phyloP scores from a whole-genome alignment of 2,888 invertebrate genomes.

The Aethes cnicana region DNA sequence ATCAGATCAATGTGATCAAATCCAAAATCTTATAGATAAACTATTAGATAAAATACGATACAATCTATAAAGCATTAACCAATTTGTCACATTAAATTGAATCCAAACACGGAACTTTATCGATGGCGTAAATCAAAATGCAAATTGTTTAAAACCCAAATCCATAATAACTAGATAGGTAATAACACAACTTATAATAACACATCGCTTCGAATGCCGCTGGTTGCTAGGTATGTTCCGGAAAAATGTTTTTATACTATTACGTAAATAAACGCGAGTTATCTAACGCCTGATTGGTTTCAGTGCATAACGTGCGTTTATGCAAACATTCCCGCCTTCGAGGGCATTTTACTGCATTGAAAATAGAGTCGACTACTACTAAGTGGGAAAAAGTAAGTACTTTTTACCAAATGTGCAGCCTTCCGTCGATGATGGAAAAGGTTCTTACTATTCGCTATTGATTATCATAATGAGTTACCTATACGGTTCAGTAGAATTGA shows the following conservation, averaged over 20 bases:
- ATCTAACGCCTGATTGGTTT: constrained; percentile 15
- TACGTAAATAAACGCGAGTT: constrained; percentile 22
- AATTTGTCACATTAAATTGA: constrained; percentile 29
- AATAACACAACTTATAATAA: no score
- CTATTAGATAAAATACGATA: constrained; percentile 6
- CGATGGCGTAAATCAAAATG: constrained; percentile 22
- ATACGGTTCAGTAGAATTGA: constrained; percentile 17
- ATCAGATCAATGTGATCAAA: background rate
- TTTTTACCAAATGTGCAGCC: constrained; percentile 11
- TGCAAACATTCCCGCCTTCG: constrained; percentile 8
- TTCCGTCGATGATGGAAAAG: constrained; percentile 4
- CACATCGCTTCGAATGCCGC: constrained; percentile 9
- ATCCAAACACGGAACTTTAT: constrained; percentile 13
- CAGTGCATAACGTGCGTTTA: constrained; percentile 14
- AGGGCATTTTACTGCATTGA: background rate
- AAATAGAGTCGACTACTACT: no score
- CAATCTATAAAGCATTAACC: constrained; percentile 17
- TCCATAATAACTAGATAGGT: constrained; percentile 29
- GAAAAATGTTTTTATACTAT: constrained; percentile 24
- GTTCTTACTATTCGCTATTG: constrained; percentile 11
- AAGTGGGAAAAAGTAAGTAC: no score
- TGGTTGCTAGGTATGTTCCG: constrained; percentile 13
- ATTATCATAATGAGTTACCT: constrained; percentile 27
- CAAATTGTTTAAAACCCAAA: constrained; percentile 25
- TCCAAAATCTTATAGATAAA: constrained; percentile 4